Percentiles rank a stretch among this genome's conserved stretches.
Evolutionary conservation across 2,797 vertebrate genomes (phyloP).

Genomic region (Chaenodraco wilsoni): DNA sequence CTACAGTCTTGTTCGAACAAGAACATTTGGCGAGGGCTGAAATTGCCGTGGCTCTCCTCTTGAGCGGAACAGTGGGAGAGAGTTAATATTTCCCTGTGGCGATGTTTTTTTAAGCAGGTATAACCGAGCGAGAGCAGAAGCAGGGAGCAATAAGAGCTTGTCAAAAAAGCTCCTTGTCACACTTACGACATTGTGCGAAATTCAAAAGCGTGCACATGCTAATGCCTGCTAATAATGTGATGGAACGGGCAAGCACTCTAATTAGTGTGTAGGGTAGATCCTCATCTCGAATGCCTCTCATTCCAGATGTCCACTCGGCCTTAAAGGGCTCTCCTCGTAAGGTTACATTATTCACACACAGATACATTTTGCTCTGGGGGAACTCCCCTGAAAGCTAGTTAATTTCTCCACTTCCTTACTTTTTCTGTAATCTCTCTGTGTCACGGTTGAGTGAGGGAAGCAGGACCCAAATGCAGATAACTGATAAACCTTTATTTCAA

Average conservation of each 20-base stretch:
- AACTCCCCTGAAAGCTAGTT: slow-evolving; percentile 36
- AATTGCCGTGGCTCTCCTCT: slow-evolving; percentile 27
- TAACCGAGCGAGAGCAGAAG: slow-evolving; percentile 14
- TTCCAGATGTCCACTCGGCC: slow-evolving; percentile 63
- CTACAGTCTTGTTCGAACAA: background rate
- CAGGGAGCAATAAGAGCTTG: slow-evolving; percentile 39
- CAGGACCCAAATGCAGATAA: too few species aligned
- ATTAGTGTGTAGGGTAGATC: slow-evolving; percentile 49
- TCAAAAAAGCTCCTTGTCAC: slow-evolving; percentile 35
- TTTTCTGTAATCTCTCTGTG: background rate
- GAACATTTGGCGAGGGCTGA: slow-evolving; percentile 14
- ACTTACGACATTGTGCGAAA: slow-evolving; percentile 32
- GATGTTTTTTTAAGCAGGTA: slow-evolving; percentile 23
- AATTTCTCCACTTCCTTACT: slow-evolving; percentile 14
- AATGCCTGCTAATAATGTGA: slow-evolving; percentile 49
- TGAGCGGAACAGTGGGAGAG: slow-evolving; percentile 12
- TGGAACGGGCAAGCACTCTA: slow-evolving; percentile 37
- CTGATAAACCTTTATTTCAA: too few species aligned
- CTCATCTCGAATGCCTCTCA: slow-evolving; percentile 29
- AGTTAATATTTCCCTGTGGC: slow-evolving; percentile 23
- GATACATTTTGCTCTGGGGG: slow-evolving; percentile 47
- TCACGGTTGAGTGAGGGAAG: too few species aligned
- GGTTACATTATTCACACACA: slow-evolving; percentile 68
- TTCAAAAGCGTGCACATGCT: slow-evolving; percentile 48
- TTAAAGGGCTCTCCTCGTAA: slow-evolving; percentile 35